These are phyloP conservation scores for Takifugu rubripes DNA, from an alignment of 2,797 vertebrate species.

Conservation along the genomic window DNA sequence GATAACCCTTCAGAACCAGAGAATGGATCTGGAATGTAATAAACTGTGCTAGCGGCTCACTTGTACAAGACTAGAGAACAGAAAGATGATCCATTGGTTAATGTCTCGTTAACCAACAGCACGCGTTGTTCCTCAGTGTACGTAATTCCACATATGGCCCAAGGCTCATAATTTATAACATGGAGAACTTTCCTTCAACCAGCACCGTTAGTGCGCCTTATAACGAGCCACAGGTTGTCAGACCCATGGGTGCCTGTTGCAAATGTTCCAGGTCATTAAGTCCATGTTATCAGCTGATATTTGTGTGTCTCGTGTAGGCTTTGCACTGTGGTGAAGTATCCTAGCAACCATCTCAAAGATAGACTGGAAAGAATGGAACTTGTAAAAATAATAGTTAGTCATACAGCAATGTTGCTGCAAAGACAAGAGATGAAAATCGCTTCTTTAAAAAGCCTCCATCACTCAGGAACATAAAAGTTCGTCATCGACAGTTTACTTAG, in stretches of 20 bases:
- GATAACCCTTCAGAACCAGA: no score
- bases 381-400: constrained; percentile 38
- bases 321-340: constrained; percentile 34
- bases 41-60: no score
- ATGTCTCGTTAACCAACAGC: constrained; percentile 5
- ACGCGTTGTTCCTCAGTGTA: background rate
- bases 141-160: background rate
- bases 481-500: no score
- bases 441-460: no score
- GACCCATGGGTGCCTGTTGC: constrained; percentile 4
- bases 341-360: constrained; percentile 50
- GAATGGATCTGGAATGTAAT: no score
- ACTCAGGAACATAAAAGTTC: no score
- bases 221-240: constrained; percentile 7
- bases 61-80: no score
- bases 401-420: constrained; percentile 10
- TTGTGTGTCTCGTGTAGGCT: constrained; percentile 27
- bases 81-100: background rate
- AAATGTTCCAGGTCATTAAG: constrained; percentile 1
- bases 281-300: constrained; percentile 26
- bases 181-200: background rate
- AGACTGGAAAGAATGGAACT: constrained; percentile 22
- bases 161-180: constrained; percentile 6
- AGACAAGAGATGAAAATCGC: background rate
- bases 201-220: background rate